Conservation (phyloP, 1,140 invertebrate species). For the Nasonia giraulti region DNA sequence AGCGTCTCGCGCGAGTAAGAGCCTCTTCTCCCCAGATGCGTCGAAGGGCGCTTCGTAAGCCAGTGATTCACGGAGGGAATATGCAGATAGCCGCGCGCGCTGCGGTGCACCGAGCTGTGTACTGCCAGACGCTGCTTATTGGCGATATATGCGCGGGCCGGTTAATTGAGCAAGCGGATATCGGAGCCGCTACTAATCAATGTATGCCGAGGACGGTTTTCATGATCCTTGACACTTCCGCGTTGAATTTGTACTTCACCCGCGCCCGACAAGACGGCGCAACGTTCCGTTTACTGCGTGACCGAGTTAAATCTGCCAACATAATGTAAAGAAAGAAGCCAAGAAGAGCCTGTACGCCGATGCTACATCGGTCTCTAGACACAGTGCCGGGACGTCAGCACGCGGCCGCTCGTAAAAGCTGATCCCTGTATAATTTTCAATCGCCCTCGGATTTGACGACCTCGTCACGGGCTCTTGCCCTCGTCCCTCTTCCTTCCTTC, state of each 20-base stretch:
- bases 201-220: neutral
- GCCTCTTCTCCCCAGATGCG: neutral
- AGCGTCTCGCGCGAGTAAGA: neutral
- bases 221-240: neutral
- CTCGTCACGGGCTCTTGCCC: slow-evolving; percentile 65
- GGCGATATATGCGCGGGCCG: neutral
- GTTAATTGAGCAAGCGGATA: neutral
- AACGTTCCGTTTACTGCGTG: too few species aligned
- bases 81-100: neutral
- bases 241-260: neutral
- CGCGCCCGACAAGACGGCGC: neutral
- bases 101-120: neutral
- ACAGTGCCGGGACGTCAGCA: slow-evolving; percentile 36
- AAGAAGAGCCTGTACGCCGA: neutral
- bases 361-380: too few species aligned
- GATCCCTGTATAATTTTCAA: slow-evolving; percentile 76
- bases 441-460: slow-evolving; percentile 73
- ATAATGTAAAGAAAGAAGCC: slow-evolving; percentile 13
- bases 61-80: neutral
- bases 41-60: neutral
- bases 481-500: slow-evolving; percentile 53
- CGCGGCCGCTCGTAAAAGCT: slow-evolving; percentile 71
- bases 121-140: neutral
- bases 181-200: neutral
- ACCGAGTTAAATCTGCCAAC: too few species aligned